These are phyloP conservation scores for Rhodeus uyekii DNA, from an alignment of 2,797 vertebrate species.

Conservation along the genomic window DNA sequence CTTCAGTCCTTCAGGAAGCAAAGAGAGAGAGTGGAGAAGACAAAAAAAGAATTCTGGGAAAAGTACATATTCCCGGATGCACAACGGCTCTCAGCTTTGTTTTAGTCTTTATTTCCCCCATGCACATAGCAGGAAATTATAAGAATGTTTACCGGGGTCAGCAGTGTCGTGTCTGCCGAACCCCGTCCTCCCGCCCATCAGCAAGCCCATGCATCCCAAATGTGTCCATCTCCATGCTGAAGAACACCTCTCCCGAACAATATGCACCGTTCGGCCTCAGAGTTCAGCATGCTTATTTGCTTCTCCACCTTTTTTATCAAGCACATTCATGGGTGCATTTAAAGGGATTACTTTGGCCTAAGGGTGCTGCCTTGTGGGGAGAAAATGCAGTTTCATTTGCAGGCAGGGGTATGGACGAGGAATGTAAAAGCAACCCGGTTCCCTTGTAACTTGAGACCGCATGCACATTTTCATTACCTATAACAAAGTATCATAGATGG, in stretches of 20 bases:
- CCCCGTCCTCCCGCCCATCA: slow-evolving; percentile 32
- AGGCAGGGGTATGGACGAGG: slow-evolving; percentile 17
- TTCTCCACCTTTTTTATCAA: slow-evolving; percentile 52
- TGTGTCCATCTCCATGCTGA: slow-evolving; percentile 42
- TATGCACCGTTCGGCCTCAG: slow-evolving; percentile 38
- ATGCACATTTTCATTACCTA: slow-evolving; percentile 48
- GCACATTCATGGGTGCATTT: slow-evolving; percentile 56
- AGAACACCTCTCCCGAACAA: slow-evolving; percentile 48
- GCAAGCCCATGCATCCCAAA: slow-evolving; percentile 44
- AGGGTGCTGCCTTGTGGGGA: slow-evolving; percentile 61
- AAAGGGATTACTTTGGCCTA: slow-evolving; percentile 64
- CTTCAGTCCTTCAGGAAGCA: slow-evolving; percentile 88
- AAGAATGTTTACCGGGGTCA: slow-evolving; percentile 46
- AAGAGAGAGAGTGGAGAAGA: slow-evolving; percentile 71
- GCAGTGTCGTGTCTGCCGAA: slow-evolving; percentile 43
- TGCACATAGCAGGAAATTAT: slow-evolving; percentile 52
- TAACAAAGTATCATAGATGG: slow-evolving; percentile 5
- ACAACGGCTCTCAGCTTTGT: slow-evolving; percentile 64
- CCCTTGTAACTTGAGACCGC: slow-evolving; percentile 28
- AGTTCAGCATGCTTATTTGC: slow-evolving; percentile 51
- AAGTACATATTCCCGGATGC: slow-evolving; percentile 65
- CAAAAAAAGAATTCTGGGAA: slow-evolving; percentile 79
- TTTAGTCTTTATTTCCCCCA: slow-evolving; percentile 61
- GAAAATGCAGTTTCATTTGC: slow-evolving; percentile 49
- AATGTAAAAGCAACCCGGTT: slow-evolving; percentile 37